A percentile compares a stretch with the other conserved stretches of the same genome.
Conservation (phyloP, 1,140 invertebrate species). For the Atta cephalotes region DNA sequence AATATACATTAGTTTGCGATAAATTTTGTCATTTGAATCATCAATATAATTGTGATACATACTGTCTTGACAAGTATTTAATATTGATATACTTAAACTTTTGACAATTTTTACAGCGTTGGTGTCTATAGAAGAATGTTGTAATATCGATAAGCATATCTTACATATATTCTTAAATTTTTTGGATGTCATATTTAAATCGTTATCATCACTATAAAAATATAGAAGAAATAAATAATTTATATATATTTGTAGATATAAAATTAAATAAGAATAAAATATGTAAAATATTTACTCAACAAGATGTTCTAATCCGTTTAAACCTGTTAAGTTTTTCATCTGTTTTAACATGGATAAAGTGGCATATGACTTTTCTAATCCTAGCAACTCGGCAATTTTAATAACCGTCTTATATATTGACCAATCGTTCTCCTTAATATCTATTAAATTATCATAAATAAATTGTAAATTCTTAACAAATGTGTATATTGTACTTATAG, state of each 20-base stretch:
- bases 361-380: conserved; percentile 67
- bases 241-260: background rate
- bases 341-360: conserved; percentile 67
- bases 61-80: conserved; percentile 63
- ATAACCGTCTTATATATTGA: conserved; percentile 59
- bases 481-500: background rate
- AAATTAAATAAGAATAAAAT: background rate
- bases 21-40: background rate
- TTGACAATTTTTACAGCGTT: conserved; percentile 32
- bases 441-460: conserved; percentile 38
- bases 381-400: conserved; percentile 74
- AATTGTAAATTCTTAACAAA: conserved; percentile 29
- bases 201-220: conserved; percentile 21
- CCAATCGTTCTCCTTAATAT: conserved; percentile 2
- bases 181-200: conserved; percentile 27
- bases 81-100: conserved; percentile 54
- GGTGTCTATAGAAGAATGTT: conserved; percentile 39
- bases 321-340: conserved; percentile 37
- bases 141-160: conserved; percentile 58
- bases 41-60: conserved; percentile 23
- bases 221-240: background rate
- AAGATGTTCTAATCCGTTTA: conserved; percentile 66
- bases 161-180: conserved; percentile 59
- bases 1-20: conserved; percentile 40
- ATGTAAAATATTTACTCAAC: conserved; percentile 63